phyloP scores from a whole-genome alignment of 2,888 invertebrate genomes.

The Drosophila suboccidentalis region DNA sequence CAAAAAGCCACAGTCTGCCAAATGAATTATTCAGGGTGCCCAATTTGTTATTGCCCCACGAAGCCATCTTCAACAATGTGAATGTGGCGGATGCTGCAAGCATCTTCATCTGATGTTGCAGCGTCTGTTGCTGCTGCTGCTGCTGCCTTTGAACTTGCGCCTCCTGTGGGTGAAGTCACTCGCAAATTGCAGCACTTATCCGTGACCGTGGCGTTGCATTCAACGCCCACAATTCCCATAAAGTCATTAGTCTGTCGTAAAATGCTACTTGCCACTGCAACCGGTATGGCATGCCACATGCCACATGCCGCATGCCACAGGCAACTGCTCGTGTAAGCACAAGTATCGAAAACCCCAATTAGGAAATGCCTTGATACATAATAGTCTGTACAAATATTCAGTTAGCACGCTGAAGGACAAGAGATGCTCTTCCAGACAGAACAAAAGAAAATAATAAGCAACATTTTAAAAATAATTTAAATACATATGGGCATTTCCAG shows the following conservation, averaged over 20 bases:
- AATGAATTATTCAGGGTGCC: slow-evolving; percentile 52
- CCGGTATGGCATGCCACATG: slow-evolving; percentile 4
- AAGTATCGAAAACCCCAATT: slow-evolving; percentile 23
- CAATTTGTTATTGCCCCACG: slow-evolving; percentile 48
- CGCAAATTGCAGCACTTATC: slow-evolving; percentile 49
- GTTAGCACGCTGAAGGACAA: not conserved
- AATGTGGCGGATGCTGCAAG: slow-evolving; percentile 41
- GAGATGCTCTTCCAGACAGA: not conserved
- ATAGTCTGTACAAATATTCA: not conserved
- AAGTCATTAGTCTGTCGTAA: slow-evolving; percentile 50
- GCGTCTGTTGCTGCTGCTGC: slow-evolving; percentile 5
- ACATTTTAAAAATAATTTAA: too few species aligned
- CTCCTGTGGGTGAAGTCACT: slow-evolving; percentile 20
- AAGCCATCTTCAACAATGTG: slow-evolving; percentile 16
- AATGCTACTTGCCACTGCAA: slow-evolving; percentile 31
- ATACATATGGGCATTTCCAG: too few species aligned
- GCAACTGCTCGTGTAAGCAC: slow-evolving; percentile 13
- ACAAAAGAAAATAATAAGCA: too few species aligned
- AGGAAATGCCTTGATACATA: slow-evolving; percentile 17
- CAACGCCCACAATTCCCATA: slow-evolving; percentile 41
- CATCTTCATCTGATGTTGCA: not conserved
- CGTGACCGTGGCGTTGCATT: slow-evolving; percentile 45
- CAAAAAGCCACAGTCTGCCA: slow-evolving; percentile 2
- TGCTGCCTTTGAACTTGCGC: slow-evolving; percentile 32
- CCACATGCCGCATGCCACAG: slow-evolving; percentile 7